These are phyloP conservation scores for Bombylius discolor DNA, from an alignment of 2,888 invertebrate genomes.

Conservation along the genomic window DNA sequence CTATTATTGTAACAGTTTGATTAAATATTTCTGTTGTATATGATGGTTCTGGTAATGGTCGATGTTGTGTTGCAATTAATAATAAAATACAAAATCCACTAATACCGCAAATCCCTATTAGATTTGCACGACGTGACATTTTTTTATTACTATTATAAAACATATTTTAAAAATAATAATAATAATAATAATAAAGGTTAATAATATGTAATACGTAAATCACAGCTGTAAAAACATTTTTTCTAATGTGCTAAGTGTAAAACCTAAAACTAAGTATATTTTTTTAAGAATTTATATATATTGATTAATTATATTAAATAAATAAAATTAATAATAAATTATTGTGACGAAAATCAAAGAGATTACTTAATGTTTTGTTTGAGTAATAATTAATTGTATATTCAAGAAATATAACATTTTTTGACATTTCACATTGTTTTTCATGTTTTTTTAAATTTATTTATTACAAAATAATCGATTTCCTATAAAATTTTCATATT, in stretches of 20 bases:
- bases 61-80: conserved; percentile 35
- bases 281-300: too few relatives aligned
- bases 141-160: conserved; percentile 5
- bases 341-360: too few relatives aligned
- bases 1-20: conserved; percentile 39
- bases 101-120: conserved; percentile 35
- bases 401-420: neutral
- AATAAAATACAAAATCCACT: conserved; percentile 35
- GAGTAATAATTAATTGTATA: too few relatives aligned
- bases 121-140: conserved; percentile 35
- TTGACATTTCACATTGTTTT: neutral
- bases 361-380: too few relatives aligned
- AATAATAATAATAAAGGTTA: too few relatives aligned
- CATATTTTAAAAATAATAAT: neutral
- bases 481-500: too few relatives aligned
- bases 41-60: conserved; percentile 23
- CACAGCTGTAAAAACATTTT: too few relatives aligned
- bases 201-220: too few relatives aligned
- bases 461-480: neutral
- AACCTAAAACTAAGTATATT: too few relatives aligned
- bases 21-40: conserved; percentile 24
- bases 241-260: too few relatives aligned
- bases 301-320: too few relatives aligned
- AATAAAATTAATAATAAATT: too few relatives aligned
- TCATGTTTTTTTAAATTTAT: neutral